Evolutionary conservation across 2,888 invertebrate genomes (phyloP).

Genomic region (Sisyra nigra): DNA sequence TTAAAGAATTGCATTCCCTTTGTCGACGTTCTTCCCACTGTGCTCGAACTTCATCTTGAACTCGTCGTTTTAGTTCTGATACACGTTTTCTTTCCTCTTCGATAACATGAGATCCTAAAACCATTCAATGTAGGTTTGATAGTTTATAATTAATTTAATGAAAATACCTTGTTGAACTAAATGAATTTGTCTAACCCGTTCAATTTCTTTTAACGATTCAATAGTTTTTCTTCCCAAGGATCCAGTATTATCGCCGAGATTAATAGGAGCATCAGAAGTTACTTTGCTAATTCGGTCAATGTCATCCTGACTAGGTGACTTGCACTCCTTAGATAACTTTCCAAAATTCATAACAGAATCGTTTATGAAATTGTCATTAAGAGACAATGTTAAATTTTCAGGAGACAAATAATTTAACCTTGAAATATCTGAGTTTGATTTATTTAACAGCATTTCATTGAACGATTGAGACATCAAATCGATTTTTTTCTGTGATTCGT

Average conservation of each 20-base stretch:
- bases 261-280: constrained; percentile 66
- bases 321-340: constrained; percentile 15
- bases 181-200: constrained; percentile 70
- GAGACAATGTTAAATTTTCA: not conserved
- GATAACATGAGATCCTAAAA: constrained; percentile 75
- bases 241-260: constrained; percentile 48
- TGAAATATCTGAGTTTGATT: constrained; percentile 13
- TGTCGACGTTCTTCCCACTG: constrained; percentile 63
- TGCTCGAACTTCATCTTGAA: constrained; percentile 77
- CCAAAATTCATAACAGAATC: constrained; percentile 3
- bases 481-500: not conserved
- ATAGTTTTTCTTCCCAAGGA: constrained; percentile 61
- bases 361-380: constrained; percentile 5
- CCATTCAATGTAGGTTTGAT: too few relatives aligned
- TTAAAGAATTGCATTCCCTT: constrained; percentile 42
- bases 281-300: constrained; percentile 78
- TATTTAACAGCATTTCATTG: constrained; percentile 26
- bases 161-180: constrained; percentile 79
- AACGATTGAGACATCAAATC: constrained; percentile 26
- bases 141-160: too few relatives aligned
- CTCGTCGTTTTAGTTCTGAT: constrained; percentile 67
- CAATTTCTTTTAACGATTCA: constrained; percentile 79
- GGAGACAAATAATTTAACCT: too few relatives aligned
- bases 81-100: constrained; percentile 82
- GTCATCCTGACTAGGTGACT: constrained; percentile 60